phyloP scores from a whole-genome alignment of 2,888 invertebrate genomes.

The Rhingia campestris region DNA sequence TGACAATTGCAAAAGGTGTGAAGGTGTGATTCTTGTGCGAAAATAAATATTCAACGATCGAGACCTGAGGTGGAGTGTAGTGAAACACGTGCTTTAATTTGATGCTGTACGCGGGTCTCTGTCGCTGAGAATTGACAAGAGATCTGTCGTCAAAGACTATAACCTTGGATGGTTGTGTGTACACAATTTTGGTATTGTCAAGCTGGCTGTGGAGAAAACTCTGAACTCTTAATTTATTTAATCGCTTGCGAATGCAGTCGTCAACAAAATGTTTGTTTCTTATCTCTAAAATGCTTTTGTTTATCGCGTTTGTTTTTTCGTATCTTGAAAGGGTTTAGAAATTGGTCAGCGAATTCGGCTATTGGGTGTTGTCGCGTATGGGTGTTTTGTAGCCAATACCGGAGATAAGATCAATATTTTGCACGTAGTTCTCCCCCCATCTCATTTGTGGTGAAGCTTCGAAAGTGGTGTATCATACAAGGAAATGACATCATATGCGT shows the following conservation, averaged over 20 bases:
- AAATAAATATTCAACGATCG: neutral
- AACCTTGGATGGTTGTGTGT: too few species aligned
- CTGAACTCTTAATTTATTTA: neutral
- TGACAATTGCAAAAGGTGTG: neutral
- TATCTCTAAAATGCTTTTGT: constrained; percentile 2
- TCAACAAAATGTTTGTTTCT: neutral
- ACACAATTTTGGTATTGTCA: too few species aligned
- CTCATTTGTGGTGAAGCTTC: too few species aligned
- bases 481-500: too few species aligned
- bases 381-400: too few species aligned
- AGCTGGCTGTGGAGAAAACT: neutral
- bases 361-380: too few species aligned
- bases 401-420: too few species aligned
- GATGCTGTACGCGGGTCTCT: neutral
- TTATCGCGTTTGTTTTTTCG: neutral
- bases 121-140: neutral
- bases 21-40: neutral
- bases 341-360: too few species aligned
- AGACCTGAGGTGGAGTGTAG: neutral
- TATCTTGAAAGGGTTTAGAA: neutral
- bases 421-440: too few species aligned
- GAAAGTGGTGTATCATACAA: too few species aligned
- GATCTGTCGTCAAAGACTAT: too few species aligned
- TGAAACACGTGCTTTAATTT: constrained; percentile 29
- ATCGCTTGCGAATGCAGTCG: neutral